Evolutionary conservation across 2,113 vertebrate species (phyloP).

Genomic region (Pterocles orientalis): DNA sequence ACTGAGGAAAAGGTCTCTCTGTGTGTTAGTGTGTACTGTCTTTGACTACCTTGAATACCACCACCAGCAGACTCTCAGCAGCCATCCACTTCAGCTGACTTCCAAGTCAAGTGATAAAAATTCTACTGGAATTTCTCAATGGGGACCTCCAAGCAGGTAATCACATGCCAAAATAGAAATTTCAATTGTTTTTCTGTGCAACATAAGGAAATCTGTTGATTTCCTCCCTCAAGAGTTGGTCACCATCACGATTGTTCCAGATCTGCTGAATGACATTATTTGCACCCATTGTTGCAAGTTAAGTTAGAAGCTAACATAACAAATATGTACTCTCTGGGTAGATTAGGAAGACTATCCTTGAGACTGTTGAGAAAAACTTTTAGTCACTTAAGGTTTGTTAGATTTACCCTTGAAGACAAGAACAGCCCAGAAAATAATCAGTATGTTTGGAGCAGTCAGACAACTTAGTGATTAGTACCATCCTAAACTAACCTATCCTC

Average conservation of each 20-base stretch:
- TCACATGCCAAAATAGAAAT: neutral
- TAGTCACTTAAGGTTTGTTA: no score
- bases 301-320: neutral
- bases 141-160: neutral
- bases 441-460: no score
- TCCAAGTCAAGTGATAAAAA: neutral
- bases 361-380: no score
- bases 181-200: neutral
- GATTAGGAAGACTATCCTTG: no score
- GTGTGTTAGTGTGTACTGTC: accelerated
- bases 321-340: no score
- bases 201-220: neutral
- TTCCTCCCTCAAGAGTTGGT: neutral
- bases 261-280: neutral
- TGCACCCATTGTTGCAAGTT: neutral
- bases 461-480: no score
- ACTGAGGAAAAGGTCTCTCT: neutral
- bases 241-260: neutral
- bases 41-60: neutral
- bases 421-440: no score
- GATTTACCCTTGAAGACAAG: no score
- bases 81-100: neutral
- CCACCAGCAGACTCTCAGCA: neutral
- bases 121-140: neutral
- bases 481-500: no score